Percentiles rank a stretch among this genome's conserved stretches.
Evolutionary conservation across 64 coral and sea anemone genomes (phyloP).

Genomic region (Montipora cactus): DNA sequence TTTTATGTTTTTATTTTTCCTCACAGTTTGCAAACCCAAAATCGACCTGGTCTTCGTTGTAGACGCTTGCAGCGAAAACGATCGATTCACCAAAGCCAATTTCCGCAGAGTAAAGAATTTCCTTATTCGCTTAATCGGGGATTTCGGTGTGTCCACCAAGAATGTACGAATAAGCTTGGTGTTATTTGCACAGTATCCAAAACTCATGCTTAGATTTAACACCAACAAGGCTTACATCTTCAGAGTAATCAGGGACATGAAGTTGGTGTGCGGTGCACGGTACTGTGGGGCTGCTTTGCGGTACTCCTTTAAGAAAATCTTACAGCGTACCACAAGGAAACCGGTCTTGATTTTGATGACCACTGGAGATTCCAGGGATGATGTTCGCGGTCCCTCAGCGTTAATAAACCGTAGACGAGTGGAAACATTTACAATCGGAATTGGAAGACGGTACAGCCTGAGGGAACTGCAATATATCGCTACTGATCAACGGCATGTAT

Average conservation of each 20-base stretch:
- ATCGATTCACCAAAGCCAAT: conserved; percentile 58
- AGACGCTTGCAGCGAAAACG: conserved; percentile 61
- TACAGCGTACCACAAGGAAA: conserved; percentile 28
- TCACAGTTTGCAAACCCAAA: conserved; percentile 58
- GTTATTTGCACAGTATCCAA: conserved; percentile 31
- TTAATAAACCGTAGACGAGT: conserved; percentile 22
- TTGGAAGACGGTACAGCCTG: conserved; percentile 53
- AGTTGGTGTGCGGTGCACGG: conserved; percentile 48
- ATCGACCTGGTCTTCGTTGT: conserved; percentile 65
- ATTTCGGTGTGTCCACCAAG: conserved; percentile 4
- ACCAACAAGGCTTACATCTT: conserved; percentile 44
- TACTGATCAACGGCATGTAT: conserved; percentile 57
- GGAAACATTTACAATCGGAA: conserved; percentile 30
- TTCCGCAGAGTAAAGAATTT: conserved; percentile 75
- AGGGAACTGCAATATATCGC: conserved; percentile 52
- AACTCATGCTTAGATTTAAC: conserved; percentile 48
- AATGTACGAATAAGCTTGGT: conserved; percentile 58
- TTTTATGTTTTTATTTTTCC: not conserved
- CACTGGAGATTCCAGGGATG: conserved; percentile 58
- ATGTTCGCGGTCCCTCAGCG: conserved; percentile 10
- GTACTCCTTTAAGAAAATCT: conserved; percentile 43
- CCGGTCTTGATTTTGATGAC: conserved; percentile 44
- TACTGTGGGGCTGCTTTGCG: conserved; percentile 45
- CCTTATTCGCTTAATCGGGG: conserved; percentile 43
- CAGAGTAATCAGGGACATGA: conserved; percentile 51